These are phyloP conservation scores for Aurelia aurita DNA, from an alignment of 30 jellyfish, hydroid and myxozoan species.

Conservation along the genomic window DNA sequence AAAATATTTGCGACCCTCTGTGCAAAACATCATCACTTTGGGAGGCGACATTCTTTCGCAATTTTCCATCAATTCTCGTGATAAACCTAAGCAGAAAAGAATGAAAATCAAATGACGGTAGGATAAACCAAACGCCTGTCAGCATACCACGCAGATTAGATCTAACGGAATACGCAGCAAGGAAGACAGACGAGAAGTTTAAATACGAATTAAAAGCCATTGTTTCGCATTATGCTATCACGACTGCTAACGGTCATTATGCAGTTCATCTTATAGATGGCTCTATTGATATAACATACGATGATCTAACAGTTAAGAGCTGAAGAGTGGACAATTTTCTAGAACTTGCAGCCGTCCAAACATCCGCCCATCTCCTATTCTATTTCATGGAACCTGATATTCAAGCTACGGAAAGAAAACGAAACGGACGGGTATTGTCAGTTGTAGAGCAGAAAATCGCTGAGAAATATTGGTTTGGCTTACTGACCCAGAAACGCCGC, in stretches of 20 bases:
- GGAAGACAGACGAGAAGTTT: background rate
- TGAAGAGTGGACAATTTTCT: background rate
- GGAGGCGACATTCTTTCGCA: background rate
- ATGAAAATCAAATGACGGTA: background rate
- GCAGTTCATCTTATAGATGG: background rate
- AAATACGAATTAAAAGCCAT: background rate
- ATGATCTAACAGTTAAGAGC: background rate
- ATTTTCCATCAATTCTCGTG: background rate
- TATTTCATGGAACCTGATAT: background rate
- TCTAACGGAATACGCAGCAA: background rate
- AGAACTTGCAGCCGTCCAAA: background rate
- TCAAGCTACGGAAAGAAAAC: background rate
- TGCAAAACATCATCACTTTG: background rate
- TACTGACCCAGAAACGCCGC: background rate
- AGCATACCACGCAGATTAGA: background rate
- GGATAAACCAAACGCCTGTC: background rate
- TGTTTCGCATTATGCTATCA: background rate
- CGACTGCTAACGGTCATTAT: background rate
- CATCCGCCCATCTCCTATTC: constrained; percentile 7
- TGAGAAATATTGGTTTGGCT: constrained; percentile 3
- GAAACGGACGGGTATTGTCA: background rate
- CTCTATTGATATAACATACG: background rate
- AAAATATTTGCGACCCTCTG: background rate
- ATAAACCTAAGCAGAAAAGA: background rate
- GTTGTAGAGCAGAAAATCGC: background rate